Conservation (phyloP, 2,113 vertebrate genomes). For the Pipa parva region DNA sequence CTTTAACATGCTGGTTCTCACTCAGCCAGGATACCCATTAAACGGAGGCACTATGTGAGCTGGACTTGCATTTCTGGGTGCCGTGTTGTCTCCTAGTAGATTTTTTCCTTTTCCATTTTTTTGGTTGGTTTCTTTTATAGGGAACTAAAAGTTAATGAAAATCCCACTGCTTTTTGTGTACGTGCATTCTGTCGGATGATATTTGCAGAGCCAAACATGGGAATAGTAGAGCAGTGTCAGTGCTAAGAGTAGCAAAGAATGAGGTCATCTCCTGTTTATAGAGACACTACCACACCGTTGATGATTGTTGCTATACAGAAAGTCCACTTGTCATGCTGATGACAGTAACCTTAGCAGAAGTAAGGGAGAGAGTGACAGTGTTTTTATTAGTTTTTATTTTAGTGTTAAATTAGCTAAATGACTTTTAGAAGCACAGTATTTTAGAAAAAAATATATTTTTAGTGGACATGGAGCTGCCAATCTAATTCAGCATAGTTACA, state of each 20-base stretch:
- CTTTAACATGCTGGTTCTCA: neutral
- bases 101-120: neutral
- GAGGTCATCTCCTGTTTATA: slow-evolving; percentile 26
- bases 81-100: neutral
- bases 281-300: neutral
- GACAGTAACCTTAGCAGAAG: neutral
- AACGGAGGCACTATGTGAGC: neutral
- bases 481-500: no score
- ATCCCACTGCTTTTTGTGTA: slow-evolving; percentile 23
- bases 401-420: no score
- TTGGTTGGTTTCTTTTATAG: neutral
- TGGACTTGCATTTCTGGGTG: neutral
- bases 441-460: no score
- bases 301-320: slow-evolving; percentile 1
- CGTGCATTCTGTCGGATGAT: slow-evolving; percentile 7
- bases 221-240: slow-evolving; percentile 28
- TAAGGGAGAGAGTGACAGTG: neutral
- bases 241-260: slow-evolving; percentile 21
- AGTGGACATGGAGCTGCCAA: no score
- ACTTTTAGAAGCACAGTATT: no score
- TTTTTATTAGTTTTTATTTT: no score
- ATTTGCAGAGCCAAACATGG: slow-evolving; percentile 33
- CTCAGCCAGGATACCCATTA: neutral
- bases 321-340: neutral
- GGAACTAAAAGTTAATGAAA: slow-evolving; percentile 19